phyloP scores from a whole-genome alignment of 2,797 vertebrate genomes.

The Cichlasoma orientale region DNA sequence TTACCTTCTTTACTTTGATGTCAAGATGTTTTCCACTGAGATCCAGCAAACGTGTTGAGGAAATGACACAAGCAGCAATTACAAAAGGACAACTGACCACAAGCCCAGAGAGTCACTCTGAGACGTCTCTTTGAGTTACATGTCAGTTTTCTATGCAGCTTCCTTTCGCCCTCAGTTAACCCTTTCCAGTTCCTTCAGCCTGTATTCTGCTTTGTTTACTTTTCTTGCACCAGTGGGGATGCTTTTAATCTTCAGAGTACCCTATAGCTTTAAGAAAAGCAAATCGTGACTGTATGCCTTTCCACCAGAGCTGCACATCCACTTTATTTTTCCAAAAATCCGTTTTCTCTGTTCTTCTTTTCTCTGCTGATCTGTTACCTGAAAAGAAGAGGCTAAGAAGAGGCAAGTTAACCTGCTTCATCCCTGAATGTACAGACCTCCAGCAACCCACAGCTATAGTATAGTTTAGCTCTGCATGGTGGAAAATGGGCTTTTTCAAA shows the following conservation, averaged over 20 bases:
- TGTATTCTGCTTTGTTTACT: neutral
- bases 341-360: neutral
- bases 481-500: neutral
- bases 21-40: neutral
- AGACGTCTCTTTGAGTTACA: no score
- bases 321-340: neutral
- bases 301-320: neutral
- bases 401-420: neutral
- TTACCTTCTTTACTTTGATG: neutral
- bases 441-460: neutral
- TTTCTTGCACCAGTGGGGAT: neutral
- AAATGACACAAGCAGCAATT: rapidly evolving
- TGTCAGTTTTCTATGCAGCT: no score
- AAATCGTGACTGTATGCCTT: neutral
- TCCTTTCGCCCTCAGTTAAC: neutral
- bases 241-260: neutral
- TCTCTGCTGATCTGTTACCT: neutral
- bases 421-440: neutral
- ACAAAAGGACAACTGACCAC: no score
- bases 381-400: neutral
- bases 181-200: neutral
- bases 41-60: neutral
- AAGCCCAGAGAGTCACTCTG: neutral
- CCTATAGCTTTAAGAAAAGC: neutral
- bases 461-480: neutral